Evolutionary conservation across 2,113 vertebrate genomes (phyloP).

Genomic region (Pycnonotus jocosus): DNA sequence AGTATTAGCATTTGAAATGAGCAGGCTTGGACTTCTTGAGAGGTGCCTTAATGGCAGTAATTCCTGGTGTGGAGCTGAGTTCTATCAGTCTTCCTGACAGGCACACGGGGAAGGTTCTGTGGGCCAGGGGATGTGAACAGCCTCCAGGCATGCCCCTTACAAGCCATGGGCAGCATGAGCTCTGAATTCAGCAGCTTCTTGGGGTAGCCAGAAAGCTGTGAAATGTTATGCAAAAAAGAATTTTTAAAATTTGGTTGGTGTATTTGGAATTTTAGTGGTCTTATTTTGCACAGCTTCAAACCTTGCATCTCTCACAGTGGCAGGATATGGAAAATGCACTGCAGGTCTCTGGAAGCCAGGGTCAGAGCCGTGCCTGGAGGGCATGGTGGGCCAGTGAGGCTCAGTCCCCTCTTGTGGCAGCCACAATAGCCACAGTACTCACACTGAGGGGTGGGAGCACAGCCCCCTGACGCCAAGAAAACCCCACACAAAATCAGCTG

Average conservation of each 20-base stretch:
- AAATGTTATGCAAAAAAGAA: background rate
- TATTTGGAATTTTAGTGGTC: background rate
- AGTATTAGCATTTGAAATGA: background rate
- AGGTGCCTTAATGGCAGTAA: background rate
- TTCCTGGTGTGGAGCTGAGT: background rate
- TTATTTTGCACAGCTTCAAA: background rate
- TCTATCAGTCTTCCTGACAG: background rate
- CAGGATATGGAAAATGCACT: accelerated
- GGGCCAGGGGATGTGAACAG: background rate
- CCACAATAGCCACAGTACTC: background rate
- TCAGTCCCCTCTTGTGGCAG: background rate
- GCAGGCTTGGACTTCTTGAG: background rate
- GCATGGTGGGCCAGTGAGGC: background rate
- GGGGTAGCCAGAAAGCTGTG: background rate
- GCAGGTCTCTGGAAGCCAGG: background rate
- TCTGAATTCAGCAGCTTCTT: background rate
- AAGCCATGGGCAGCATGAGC: background rate
- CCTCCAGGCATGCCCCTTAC: background rate
- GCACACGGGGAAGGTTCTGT: background rate
- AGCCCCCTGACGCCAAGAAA: background rate
- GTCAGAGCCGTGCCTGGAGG: background rate
- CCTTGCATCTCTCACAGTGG: accelerated
- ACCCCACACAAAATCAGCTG: accelerated
- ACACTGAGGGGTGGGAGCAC: background rate
- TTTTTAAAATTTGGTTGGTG: background rate